Evolutionary conservation across 2,113 vertebrate species (phyloP), one percentile per base, ranked within the genome.

Genomic region (Peucedramus taeniatus): DNA sequence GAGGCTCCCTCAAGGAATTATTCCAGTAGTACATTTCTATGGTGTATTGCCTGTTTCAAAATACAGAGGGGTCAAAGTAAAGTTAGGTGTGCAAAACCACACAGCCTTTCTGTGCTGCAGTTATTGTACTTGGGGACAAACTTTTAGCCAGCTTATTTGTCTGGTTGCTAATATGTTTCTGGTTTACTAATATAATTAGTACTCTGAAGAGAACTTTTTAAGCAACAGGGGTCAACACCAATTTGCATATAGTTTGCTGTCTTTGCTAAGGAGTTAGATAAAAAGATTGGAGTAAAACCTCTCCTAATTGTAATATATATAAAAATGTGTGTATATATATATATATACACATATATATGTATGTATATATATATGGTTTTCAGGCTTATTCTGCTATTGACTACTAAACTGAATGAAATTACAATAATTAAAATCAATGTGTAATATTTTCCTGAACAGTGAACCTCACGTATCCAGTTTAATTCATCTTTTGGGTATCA

Each of bases 1-100:
- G 95, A 18, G 98, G 98, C 20, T 98, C 98, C 4, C 42, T 96
- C 53, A 50, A 54, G 2, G 98, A 97, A 39, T 98, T 98, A 53
- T 99, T 99, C 88, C 97, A 96, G 83, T 99, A 99, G 83, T 98
- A 97, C 98, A 99, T 98, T 87, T 98, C 98, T 92, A 99, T 53
- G 10, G 98, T 98, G 94, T 98, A 98, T 30, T 98, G 68, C 70
- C 98, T 98, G 96, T 88, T 63, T 61, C 57, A 68, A 30, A 70
- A 76, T 8, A 79, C 17, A 90, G 47, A 89, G 33, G 13, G 16
- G 6, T 65, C 37, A 49, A 57, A 51, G 71, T 12, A 14, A 59
- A 31, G 15, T 68, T 27, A 74, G 44, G 5, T 37, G 4, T 21
- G 26, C 53, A 60, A 51, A 91, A 53, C 20, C 42, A 66, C 40